Conservation (phyloP, 2,113 vertebrate genomes). For the Bos indicus region DNA sequence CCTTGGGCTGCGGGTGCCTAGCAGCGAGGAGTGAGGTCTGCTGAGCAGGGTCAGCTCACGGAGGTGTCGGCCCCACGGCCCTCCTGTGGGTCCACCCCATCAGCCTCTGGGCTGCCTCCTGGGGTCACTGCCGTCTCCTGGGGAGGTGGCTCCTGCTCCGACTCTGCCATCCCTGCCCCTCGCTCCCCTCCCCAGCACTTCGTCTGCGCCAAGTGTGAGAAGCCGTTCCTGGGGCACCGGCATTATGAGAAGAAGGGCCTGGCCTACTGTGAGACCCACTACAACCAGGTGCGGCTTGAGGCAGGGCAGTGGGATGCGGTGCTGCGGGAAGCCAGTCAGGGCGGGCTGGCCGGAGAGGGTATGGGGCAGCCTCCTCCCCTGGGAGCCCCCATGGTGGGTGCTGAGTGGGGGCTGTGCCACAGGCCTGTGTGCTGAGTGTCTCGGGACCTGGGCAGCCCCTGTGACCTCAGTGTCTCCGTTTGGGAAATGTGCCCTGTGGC, state of each 20-base stretch:
- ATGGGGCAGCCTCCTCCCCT: neutral
- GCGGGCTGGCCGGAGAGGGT: neutral
- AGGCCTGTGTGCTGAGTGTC: neutral
- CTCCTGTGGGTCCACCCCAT: neutral
- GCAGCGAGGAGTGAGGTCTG: neutral
- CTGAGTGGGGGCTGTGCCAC: neutral
- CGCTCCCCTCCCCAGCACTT: slow-evolving; percentile 76
- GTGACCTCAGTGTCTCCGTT: neutral
- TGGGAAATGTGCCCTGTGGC: neutral
- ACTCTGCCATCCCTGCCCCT: fast-evolving
- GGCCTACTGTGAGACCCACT: slow-evolving; percentile 86
- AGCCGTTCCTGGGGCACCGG: slow-evolving; percentile 83
- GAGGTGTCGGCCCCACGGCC: neutral
- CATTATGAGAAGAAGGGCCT: slow-evolving; percentile 87
- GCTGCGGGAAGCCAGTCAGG: neutral
- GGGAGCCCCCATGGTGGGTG: fast-evolving
- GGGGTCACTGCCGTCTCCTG: neutral
- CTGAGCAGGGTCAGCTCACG: fast-evolving
- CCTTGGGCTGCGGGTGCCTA: neutral
- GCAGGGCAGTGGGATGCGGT: fast-evolving
- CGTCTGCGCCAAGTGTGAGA: slow-evolving; percentile 86
- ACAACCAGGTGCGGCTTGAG: slow-evolving; percentile 80
- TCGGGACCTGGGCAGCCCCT: neutral
- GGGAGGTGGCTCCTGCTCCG: neutral
- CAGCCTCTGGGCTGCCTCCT: neutral